Conservation (phyloP, 2,113 vertebrate species). For the Galemys pyrenaicus region DNA sequence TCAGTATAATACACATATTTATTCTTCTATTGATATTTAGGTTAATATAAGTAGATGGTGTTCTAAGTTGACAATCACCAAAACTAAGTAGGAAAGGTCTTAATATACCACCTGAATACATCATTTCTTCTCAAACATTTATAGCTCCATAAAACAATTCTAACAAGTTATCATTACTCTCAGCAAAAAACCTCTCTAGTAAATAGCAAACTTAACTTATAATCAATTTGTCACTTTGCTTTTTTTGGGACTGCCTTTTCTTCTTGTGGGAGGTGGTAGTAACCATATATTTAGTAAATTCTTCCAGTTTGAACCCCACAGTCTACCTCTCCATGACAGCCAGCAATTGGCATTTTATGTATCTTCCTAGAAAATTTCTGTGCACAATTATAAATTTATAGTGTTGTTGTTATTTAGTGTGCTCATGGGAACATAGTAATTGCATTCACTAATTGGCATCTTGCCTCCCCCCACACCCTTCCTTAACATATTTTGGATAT, state of each 20-base stretch:
- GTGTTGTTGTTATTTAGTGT: slow-evolving; percentile 27
- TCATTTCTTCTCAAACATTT: slow-evolving; percentile 15
- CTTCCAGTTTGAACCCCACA: not conserved
- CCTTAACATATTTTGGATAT: not conserved
- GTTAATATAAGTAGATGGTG: not conserved
- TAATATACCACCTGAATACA: not conserved
- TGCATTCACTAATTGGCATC: not conserved
- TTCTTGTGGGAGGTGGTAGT: not conserved
- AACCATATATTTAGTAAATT: not conserved
- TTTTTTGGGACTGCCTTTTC: not conserved
- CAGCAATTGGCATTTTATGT: not conserved
- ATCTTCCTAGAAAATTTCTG: slow-evolving; percentile 28
- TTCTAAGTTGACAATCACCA: slow-evolving; percentile 25
- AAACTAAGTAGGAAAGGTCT: slow-evolving; percentile 16
- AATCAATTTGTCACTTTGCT: not conserved
- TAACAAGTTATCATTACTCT: not conserved
- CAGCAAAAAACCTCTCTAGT: slow-evolving; percentile 1
- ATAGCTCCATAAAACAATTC: slow-evolving; percentile 16
- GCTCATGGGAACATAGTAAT: not conserved
- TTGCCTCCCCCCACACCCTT: slow-evolving; percentile 19
- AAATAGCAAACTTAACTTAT: not conserved
- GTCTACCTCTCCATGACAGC: not conserved
- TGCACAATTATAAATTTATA: slow-evolving; percentile 17
- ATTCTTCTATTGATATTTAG: slow-evolving; percentile 39
- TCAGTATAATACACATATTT: not conserved